Evolutionary conservation across 2,888 invertebrate genomes (phyloP).

Genomic region (Nematopogon swammerdamellus): DNA sequence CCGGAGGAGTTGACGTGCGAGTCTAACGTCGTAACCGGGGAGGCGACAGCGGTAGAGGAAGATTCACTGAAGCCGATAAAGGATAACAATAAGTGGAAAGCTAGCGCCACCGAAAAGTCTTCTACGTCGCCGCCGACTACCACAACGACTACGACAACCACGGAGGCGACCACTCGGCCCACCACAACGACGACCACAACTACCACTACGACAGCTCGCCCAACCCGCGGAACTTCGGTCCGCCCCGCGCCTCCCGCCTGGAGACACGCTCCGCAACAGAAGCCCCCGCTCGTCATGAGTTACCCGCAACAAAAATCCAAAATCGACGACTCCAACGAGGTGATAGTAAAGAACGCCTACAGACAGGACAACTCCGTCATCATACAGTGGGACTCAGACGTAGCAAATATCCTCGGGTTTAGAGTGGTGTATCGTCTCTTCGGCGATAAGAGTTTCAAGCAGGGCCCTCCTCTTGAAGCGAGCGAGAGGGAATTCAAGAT

Average conservation of each 20-base stretch:
- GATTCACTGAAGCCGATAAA: conserved; percentile 15
- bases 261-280: conserved; percentile 54
- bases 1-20: conserved; percentile 69
- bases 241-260: conserved; percentile 41
- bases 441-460: conserved; percentile 86
- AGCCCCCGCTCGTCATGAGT: conserved; percentile 70
- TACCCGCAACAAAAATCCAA: conserved; percentile 65
- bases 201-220: conserved; percentile 13
- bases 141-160: conserved; percentile 19
- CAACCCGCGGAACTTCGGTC: conserved; percentile 22
- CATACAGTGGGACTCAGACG: conserved; percentile 89
- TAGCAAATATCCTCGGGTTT: conserved; percentile 84
- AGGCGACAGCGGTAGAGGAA: conserved; percentile 52
- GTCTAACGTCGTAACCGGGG: conserved; percentile 42
- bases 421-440: conserved; percentile 86
- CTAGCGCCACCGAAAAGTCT: conserved; percentile 21
- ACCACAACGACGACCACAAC: conserved; percentile 13
- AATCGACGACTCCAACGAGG: conserved; percentile 67
- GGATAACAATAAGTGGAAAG: conserved; percentile 23
- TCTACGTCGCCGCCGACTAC: conserved; percentile 21
- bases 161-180: conserved; percentile 23
- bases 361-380: conserved; percentile 83
- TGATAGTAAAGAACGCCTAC: conserved; percentile 81
- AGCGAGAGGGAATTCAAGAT: conserved; percentile 91
- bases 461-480: conserved; percentile 85